Conservation (phyloP, 2,797 vertebrate species). For the Galaxias olidus region DNA sequence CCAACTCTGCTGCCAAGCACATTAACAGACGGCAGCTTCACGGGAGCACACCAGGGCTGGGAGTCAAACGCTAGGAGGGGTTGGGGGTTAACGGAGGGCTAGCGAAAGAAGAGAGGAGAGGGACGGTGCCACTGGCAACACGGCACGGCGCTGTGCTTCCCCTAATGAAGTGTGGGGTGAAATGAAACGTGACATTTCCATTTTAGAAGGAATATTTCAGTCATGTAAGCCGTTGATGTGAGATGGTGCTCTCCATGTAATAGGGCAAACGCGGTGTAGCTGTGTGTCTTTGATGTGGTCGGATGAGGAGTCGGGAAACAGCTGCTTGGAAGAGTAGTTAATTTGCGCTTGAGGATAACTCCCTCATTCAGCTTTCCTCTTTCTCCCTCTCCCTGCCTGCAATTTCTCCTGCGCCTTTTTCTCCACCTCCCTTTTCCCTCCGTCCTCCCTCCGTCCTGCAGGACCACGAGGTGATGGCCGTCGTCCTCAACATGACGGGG, state of each 20-base stretch:
- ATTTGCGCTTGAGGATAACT: no score
- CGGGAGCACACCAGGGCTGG: not conserved
- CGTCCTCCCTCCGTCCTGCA: constrained; percentile 30
- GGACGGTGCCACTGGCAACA: not conserved
- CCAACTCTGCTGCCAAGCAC: not conserved
- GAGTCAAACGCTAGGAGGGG: not conserved
- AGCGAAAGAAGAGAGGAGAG: not conserved
- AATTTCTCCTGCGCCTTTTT: constrained; percentile 1
- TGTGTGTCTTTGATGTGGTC: not conserved
- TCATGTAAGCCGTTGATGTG: not conserved
- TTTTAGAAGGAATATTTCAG: no score
- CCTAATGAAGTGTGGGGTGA: not conserved
- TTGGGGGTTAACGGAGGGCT: not conserved
- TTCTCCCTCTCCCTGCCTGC: not conserved
- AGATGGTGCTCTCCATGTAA: not conserved
- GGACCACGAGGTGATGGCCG: constrained; percentile 68
- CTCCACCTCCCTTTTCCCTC: not conserved
- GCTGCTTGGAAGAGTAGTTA: not conserved
- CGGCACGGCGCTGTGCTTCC: not conserved
- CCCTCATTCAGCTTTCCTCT: not conserved
- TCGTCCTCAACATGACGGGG: constrained; percentile 81
- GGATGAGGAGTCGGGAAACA: not conserved
- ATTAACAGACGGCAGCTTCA: not conserved
- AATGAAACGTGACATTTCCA: not conserved
- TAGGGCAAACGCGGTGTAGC: constrained; percentile 8